phyloP scores from a whole-genome alignment of 2,797 vertebrate genomes.

The Gouania willdenowi region DNA sequence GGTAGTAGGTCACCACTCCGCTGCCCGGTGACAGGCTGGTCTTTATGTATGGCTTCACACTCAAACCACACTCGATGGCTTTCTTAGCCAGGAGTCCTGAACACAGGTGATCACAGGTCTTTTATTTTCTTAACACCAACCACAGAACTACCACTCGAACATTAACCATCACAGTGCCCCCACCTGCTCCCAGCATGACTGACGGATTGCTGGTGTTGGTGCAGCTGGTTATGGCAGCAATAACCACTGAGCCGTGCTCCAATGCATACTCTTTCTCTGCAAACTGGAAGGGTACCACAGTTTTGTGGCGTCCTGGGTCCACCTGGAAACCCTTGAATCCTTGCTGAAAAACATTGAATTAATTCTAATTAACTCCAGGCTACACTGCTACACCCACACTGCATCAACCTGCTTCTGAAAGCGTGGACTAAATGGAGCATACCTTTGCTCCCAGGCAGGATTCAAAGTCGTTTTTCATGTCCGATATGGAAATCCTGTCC shows the following conservation, averaged over 20 bases:
- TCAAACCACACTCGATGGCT: slow-evolving; percentile 84
- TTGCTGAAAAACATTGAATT: too few relatives aligned
- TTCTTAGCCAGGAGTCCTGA: slow-evolving; percentile 93
- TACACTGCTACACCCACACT: too few relatives aligned
- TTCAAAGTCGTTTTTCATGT: slow-evolving; percentile 94
- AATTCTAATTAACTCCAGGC: too few relatives aligned
- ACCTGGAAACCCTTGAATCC: slow-evolving; percentile 97
- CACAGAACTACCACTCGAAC: too few relatives aligned
- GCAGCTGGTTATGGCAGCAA: slow-evolving; percentile 97
- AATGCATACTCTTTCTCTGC: slow-evolving; percentile 77
- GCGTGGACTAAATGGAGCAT: too few relatives aligned
- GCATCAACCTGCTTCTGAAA: too few relatives aligned
- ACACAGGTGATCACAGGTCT: too few relatives aligned
- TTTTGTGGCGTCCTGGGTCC: slow-evolving; percentile 65
- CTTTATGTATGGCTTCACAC: slow-evolving; percentile 93
- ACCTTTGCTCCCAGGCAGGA: slow-evolving; percentile 89
- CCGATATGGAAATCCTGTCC: slow-evolving; percentile 87
- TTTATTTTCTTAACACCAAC: too few relatives aligned
- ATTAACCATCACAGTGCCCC: too few relatives aligned
- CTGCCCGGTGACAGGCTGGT: slow-evolving; percentile 97
- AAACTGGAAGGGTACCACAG: slow-evolving; percentile 77
- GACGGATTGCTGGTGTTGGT: slow-evolving; percentile 99
- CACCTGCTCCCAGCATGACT: slow-evolving; percentile 97
- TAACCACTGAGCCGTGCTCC: slow-evolving; percentile 91
- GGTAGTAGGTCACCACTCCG: slow-evolving; percentile 95